A percentile compares a stretch with the other conserved stretches of the same genome.
phyloP scores from a whole-genome alignment of 2,113 vertebrate species.

The Callospermophilus lateralis region DNA sequence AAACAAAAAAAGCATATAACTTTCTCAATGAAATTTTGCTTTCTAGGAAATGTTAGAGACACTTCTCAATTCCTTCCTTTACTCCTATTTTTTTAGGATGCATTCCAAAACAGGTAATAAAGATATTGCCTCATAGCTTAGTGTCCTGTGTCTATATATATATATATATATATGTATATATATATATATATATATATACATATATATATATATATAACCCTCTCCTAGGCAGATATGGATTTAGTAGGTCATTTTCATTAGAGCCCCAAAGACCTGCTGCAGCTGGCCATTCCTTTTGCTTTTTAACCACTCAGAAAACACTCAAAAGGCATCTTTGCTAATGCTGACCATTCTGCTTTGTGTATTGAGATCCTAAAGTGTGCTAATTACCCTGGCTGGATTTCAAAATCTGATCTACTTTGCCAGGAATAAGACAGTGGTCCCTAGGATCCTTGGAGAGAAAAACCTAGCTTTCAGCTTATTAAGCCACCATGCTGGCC shows the following conservation, averaged over 20 bases:
- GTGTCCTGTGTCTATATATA: too few species aligned
- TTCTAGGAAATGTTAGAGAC: neutral
- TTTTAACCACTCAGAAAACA: conserved; percentile 45
- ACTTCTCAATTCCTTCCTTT: neutral
- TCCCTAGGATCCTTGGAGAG: neutral
- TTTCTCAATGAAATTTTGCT: conserved; percentile 10
- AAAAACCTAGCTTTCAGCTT: neutral
- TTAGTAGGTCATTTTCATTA: neutral
- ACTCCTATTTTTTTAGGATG: neutral
- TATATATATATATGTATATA: too few species aligned
- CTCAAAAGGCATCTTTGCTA: conserved; percentile 27
- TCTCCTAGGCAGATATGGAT: neutral
- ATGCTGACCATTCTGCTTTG: neutral
- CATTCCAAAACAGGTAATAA: conserved; percentile 20
- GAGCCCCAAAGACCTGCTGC: neutral
- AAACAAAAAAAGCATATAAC: too few species aligned
- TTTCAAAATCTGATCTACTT: conserved; percentile 46
- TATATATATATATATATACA: too few species aligned
- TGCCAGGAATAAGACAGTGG: conserved; percentile 59
- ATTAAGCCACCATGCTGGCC: conserved; percentile 63
- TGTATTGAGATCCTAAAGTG: neutral
- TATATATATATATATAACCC: neutral
- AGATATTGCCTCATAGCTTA: neutral
- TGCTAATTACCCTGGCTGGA: conserved; percentile 70
- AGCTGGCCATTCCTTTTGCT: neutral